Conservation (phyloP, 2,113 vertebrate species). For the Formicarius rufipectus region DNA sequence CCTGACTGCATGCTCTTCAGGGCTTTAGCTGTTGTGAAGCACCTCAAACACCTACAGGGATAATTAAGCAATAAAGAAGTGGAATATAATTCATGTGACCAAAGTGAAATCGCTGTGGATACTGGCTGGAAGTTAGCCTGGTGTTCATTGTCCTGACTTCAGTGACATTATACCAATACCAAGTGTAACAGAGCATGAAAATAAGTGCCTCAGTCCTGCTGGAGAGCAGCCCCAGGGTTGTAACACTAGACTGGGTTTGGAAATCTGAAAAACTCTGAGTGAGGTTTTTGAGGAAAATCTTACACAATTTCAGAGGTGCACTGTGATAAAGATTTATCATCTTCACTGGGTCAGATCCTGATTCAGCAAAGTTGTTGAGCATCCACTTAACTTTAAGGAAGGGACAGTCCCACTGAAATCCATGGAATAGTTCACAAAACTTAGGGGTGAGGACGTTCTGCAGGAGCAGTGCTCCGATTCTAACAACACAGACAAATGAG, state of each 20-base stretch:
- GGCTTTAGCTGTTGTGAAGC: conserved; percentile 13
- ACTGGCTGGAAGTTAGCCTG: background rate
- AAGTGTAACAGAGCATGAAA: background rate
- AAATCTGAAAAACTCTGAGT: background rate
- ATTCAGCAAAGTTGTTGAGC: background rate
- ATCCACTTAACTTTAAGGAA: background rate
- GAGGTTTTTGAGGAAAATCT: background rate
- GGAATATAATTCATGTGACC: background rate
- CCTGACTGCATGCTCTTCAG: background rate
- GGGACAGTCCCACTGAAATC: background rate
- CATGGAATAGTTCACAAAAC: background rate
- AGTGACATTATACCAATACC: background rate
- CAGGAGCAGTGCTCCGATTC: background rate
- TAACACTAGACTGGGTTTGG: background rate
- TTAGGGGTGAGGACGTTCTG: background rate
- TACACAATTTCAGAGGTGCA: background rate
- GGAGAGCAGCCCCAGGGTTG: background rate
- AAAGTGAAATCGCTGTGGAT: background rate
- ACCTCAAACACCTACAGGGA: conserved; percentile 25
- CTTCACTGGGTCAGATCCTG: background rate
- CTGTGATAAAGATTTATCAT: background rate
- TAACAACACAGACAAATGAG: background rate
- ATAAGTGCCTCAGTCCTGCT: background rate
- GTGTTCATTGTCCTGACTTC: background rate
- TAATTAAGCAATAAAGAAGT: conserved; percentile 35